Percentiles rank a stretch among this genome's conserved stretches.
Conservation (phyloP, 2,797 vertebrate species). For the Phataginus tetradactyla region DNA sequence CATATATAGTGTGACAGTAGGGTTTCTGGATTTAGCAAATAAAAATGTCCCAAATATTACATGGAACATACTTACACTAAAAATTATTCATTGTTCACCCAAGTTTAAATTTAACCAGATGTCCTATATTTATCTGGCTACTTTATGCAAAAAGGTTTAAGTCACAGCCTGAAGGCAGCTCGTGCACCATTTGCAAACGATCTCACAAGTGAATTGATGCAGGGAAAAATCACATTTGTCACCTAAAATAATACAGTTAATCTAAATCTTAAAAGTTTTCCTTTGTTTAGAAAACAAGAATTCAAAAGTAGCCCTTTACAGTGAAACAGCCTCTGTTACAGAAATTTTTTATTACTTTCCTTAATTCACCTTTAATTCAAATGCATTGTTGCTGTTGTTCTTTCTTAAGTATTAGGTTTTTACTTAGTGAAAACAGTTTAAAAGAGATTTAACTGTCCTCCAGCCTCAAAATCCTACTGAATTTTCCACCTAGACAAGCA, state of each 20-base stretch:
- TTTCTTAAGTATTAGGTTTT: background rate
- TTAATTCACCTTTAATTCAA: background rate
- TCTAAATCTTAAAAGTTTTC: conserved; percentile 1
- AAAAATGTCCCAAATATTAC: conserved; percentile 11
- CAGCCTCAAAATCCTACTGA: background rate
- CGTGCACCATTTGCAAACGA: background rate
- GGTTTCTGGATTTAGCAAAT: background rate
- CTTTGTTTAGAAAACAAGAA: conserved; percentile 35
- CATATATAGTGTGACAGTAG: conserved; percentile 5
- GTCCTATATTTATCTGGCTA: conserved; percentile 14
- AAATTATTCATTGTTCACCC: background rate
- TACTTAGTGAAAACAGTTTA: background rate
- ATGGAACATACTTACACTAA: background rate
- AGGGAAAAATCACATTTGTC: background rate
- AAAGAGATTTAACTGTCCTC: background rate
- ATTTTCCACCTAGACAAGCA: background rate
- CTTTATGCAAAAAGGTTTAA: background rate
- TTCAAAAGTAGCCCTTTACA: background rate
- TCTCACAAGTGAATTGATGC: background rate
- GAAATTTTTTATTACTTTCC: background rate
- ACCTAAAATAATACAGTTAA: background rate
- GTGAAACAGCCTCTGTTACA: background rate
- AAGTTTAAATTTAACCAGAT: background rate
- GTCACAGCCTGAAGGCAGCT: background rate
- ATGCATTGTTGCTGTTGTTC: background rate